Evolutionary conservation across 2,797 vertebrate species (phyloP).

Genomic region (Thunnus albacares): DNA sequence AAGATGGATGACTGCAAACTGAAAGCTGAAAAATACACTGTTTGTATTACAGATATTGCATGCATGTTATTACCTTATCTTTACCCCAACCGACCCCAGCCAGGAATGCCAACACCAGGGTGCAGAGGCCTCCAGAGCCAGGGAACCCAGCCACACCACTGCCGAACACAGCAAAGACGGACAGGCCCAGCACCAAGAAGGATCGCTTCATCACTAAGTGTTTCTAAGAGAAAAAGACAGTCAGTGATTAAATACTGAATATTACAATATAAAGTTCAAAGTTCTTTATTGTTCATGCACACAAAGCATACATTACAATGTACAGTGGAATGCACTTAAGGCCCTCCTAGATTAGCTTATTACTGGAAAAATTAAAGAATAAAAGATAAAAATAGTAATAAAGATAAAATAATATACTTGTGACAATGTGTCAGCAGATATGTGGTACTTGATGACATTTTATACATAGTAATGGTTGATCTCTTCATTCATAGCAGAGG

Average conservation of each 20-base stretch:
- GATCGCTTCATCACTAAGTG: constrained; percentile 90
- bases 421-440: no score
- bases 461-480: not conserved
- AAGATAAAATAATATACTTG: no score
- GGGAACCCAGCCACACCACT: constrained; percentile 91
- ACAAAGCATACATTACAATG: no score
- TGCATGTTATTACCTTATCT: constrained; percentile 86
- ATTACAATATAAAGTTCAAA: no score
- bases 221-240: constrained; percentile 77
- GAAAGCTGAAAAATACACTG: not conserved
- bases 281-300: not conserved
- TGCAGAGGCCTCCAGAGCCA: constrained; percentile 96
- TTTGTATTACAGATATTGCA: not conserved
- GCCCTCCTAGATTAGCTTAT: no score
- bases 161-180: constrained; percentile 93
- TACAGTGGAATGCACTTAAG: no score
- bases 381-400: no score
- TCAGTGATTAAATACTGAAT: not conserved
- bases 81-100: constrained; percentile 91
- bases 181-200: constrained; percentile 90
- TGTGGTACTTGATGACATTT: not conserved
- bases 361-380: no score
- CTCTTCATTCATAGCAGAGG: not conserved
- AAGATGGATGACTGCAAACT: not conserved
- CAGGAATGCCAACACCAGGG: constrained; percentile 93